Base-by-base conservation (phyloP, 2,888 invertebrate genomes). In the Drosophila kuntzei region DNA sequence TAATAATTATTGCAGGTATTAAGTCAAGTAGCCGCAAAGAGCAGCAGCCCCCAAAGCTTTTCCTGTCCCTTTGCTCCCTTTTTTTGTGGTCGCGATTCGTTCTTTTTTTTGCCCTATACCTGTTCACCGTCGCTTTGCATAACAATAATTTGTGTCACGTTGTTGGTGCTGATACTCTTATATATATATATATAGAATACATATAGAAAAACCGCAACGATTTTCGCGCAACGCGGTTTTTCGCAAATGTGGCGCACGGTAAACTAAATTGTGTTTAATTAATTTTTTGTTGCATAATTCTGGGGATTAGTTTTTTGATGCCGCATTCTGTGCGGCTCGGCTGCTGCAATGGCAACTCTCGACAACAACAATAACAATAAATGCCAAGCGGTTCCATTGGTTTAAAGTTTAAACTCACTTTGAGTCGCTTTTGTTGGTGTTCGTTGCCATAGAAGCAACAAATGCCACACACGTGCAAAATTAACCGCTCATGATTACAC, bases 1-100 rank as follows among this genome's bases (percentile, higher is more conserved):
- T 81, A 85, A 87, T 84, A 84, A 84, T 84, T 84, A 84, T 84
- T 84, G 84, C 87, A 84, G 84, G 84, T 87, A 85, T 87, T 87
- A 87, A 87, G 87, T 84, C 87, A 87, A 83, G 87, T 83, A 83
- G 82, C 87, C 82, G 66, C 84, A 83, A 80, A 83, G 79, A 72
- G 86, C 27, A 36, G 20, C 14, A 14, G 53, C 44, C 41, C 46
- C 54, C 57, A 39, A 62, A 69, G 55, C 68, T 44, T 9, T 25
- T 62, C 41, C 65, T 36, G 34, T 44, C 29, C 14, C 51, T 29
- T 22, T 49, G 37, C 69, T 53, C 47, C 43, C 41, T 22, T 58
- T 50, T 46, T 49, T 69, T 67, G 71, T 71, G 72, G 71, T 59
- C 44, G 59, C 46, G 29, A 62, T 70, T 62, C 51, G 46, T 36